These are phyloP conservation scores for Hemichromis elongatus DNA, from an alignment of 2,113 vertebrate species.

Conservation along the genomic window DNA sequence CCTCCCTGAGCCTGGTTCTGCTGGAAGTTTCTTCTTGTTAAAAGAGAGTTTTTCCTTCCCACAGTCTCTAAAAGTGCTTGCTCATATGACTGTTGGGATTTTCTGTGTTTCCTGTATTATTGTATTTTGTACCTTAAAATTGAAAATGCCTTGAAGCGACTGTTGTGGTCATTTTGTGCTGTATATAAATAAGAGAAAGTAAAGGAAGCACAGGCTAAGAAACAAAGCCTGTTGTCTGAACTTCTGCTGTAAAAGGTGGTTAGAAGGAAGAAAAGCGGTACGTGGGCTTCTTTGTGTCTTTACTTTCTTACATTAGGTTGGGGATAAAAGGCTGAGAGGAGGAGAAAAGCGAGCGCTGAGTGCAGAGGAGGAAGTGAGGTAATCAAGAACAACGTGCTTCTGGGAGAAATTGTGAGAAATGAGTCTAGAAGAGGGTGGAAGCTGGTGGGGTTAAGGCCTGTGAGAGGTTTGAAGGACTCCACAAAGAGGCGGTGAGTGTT, in stretches of 20 bases:
- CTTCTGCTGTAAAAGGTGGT: not conserved
- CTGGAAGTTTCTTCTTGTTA: accelerated
- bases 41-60: not conserved
- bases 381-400: not conserved
- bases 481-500: not conserved
- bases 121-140: accelerated
- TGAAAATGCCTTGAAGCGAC: accelerated
- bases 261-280: accelerated
- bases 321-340: not conserved
- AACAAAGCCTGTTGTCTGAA: not conserved
- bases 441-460: not conserved
- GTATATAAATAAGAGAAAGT: not conserved
- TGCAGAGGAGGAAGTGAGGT: not conserved
- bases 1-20: not conserved
- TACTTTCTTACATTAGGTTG: not conserved
- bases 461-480: not conserved
- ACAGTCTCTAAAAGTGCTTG: accelerated
- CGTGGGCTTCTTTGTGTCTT: not conserved
- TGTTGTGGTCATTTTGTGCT: not conserved
- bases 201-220: not conserved
- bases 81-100: accelerated
- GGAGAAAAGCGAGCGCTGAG: not conserved
- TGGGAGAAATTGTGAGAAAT: not conserved
- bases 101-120: accelerated
- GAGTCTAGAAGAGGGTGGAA: not conserved